A percentile compares a stretch with the other conserved stretches of the same genome.
phyloP scores from a whole-genome alignment of 2,113 vertebrate genomes.

The Notarius lentiginosus region DNA sequence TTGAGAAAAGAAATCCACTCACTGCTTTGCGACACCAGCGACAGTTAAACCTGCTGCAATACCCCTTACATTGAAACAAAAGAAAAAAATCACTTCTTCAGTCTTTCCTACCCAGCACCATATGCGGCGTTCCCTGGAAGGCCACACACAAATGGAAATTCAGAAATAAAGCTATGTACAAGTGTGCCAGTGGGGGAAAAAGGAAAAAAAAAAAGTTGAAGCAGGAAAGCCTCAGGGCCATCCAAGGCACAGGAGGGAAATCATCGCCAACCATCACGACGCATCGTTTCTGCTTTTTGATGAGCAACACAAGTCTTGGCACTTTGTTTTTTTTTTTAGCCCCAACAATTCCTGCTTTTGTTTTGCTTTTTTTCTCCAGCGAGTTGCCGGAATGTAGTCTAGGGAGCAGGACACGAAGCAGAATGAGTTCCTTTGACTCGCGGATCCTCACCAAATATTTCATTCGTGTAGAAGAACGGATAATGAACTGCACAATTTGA shows the following conservation, averaged over 20 bases:
- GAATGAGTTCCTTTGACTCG: slow-evolving; percentile 15
- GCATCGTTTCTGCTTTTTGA: background rate
- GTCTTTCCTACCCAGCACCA: slow-evolving; percentile 2
- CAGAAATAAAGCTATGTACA: background rate
- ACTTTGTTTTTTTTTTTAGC: background rate
- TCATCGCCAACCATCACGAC: background rate
- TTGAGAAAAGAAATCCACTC: background rate
- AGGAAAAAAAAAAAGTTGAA: background rate
- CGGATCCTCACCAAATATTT: background rate
- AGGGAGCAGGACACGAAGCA: background rate
- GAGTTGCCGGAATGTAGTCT: background rate
- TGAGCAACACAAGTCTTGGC: background rate
- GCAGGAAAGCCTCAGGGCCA: slow-evolving; percentile 8
- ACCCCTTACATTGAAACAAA: background rate
- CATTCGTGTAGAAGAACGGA: background rate
- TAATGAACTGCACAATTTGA: background rate
- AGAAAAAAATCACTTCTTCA: background rate
- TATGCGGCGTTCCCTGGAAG: background rate
- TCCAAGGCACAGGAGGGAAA: background rate
- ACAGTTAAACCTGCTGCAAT: background rate
- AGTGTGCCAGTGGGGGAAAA: background rate
- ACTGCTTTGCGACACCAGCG: background rate
- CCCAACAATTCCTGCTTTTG: background rate
- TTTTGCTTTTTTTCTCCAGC: background rate
- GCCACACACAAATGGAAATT: slow-evolving; percentile 34